phyloP scores from a whole-genome alignment of 1,140 invertebrate genomes.

The Drosophila orena region DNA sequence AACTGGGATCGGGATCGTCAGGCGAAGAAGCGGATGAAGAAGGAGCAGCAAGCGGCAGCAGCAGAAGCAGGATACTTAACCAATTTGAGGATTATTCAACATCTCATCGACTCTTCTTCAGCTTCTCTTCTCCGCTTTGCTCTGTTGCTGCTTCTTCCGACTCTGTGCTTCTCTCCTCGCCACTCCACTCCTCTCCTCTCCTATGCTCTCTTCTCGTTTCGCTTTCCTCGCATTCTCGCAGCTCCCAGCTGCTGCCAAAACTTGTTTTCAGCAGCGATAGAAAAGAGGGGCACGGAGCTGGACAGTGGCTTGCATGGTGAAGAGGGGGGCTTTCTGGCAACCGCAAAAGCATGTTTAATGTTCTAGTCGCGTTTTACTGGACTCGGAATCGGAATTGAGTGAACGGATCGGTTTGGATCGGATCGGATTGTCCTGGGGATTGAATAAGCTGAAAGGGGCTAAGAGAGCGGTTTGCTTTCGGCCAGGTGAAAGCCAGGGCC shows the following conservation, averaged over 20 bases:
- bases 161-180: not conserved
- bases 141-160: not conserved
- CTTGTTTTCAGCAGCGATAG: constrained; percentile 37
- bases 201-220: constrained; percentile 13
- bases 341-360: constrained; percentile 57
- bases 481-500: constrained; percentile 29
- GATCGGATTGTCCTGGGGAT: constrained; percentile 22
- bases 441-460: constrained; percentile 9
- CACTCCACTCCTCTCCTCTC: too few species aligned
- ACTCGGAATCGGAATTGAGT: not conserved
- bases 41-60: not conserved
- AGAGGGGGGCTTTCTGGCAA: constrained; percentile 20
- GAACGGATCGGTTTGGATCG: constrained; percentile 3
- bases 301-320: not conserved
- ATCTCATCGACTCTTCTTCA: constrained; percentile 30
- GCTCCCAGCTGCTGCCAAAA: constrained; percentile 61
- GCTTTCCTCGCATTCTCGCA: constrained; percentile 51
- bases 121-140: constrained; percentile 14
- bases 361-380: constrained; percentile 34
- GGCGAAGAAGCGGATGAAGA: not conserved
- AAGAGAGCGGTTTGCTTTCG: not conserved
- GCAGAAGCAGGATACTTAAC: constrained; percentile 31
- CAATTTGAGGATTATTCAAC: constrained; percentile 48
- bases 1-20: constrained; percentile 48
- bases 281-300: not conserved